Evolutionary conservation across 2,888 invertebrate species (phyloP), one percentile per base, ranked within the genome.

Genomic region (Acronicta alni): DNA sequence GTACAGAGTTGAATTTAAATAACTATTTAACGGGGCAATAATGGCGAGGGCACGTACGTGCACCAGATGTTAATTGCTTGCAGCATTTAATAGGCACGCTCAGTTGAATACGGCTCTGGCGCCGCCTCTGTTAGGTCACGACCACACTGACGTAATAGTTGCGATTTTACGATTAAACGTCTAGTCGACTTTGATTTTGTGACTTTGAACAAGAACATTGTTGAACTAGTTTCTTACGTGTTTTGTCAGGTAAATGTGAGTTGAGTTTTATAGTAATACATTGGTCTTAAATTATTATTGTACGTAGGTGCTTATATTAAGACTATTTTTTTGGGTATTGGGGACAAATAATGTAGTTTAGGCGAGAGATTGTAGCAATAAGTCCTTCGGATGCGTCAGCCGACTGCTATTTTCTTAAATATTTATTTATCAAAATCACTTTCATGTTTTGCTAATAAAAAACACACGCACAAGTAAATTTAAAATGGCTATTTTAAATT

Each of bases 21-120:
- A 90, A 89, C 89, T 89, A 89, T 89, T 90, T 87, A 89, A 87
- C 84, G 77, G 76, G 80, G 82, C 81, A 83, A 86, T 87, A 86
- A 86, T 78, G 81, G 80, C 67, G 58, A 69, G 76, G 67, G 73
- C 68, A 71, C 80, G 80, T 82, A 88, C 89, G 88, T 88, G 89
- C 83, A 81, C 66, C 79, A 85, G 87, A 86, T 91, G 90, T 83
- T 90, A 89, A 91, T 91, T 88, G 89, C 86, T 81, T 76, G 80
- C 84, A 85, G 86, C 86, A 87, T 89, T 89, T 89, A 90, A 89
- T 88, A 89, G 77, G 76, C 76, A 76, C 66, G 71, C 70, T 77
- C 65, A 64, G 77, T 75, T 77, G 73, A 67, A 66, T 72, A 74
- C 60, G 59, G 47, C 62, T 52, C 65, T 73, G 77, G 76, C 75